Evolutionary conservation across 2,797 vertebrate genomes (phyloP).

Genomic region (Betta splendens): DNA sequence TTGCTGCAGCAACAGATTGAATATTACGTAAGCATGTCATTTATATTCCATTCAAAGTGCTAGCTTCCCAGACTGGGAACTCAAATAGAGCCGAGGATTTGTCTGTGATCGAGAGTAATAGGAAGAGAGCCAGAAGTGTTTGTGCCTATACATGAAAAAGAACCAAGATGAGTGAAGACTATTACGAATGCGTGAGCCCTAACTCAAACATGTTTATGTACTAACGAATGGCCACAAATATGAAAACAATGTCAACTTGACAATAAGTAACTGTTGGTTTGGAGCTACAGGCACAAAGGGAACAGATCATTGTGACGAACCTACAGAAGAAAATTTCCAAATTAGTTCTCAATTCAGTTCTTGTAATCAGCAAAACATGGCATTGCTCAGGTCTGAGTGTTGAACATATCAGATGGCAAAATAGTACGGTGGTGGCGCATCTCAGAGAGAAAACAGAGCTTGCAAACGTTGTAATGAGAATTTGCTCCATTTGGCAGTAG

Average conservation of each 20-base stretch:
- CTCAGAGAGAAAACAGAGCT: conserved; percentile 72
- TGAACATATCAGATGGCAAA: conserved; percentile 58
- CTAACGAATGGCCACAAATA: background rate
- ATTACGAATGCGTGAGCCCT: too few species aligned
- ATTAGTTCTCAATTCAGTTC: conserved; percentile 56
- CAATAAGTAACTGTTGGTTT: conserved; percentile 1
- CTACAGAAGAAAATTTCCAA: conserved; percentile 43
- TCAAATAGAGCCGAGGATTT: conserved; percentile 67
- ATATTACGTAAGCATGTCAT: conserved; percentile 83
- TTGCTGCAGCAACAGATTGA: conserved; percentile 81
- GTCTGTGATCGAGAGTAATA: conserved; percentile 59
- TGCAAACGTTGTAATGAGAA: conserved; percentile 76
- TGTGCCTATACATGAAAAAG: conserved; percentile 31
- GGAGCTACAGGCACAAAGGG: background rate
- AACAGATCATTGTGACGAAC: conserved; percentile 25
- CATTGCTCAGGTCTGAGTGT: conserved; percentile 54
- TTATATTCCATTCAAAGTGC: conserved; percentile 81
- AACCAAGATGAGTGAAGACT: conserved; percentile 22
- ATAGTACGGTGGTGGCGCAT: conserved; percentile 51
- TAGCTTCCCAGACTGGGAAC: conserved; percentile 60
- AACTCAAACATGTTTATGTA: too few species aligned
- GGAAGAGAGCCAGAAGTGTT: conserved; percentile 44
- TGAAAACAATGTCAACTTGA: background rate
- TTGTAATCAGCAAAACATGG: conserved; percentile 63
- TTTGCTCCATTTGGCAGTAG: conserved; percentile 76